Base-by-base conservation (phyloP, 2,888 invertebrate genomes). In the Nymphalis c-album region DNA sequence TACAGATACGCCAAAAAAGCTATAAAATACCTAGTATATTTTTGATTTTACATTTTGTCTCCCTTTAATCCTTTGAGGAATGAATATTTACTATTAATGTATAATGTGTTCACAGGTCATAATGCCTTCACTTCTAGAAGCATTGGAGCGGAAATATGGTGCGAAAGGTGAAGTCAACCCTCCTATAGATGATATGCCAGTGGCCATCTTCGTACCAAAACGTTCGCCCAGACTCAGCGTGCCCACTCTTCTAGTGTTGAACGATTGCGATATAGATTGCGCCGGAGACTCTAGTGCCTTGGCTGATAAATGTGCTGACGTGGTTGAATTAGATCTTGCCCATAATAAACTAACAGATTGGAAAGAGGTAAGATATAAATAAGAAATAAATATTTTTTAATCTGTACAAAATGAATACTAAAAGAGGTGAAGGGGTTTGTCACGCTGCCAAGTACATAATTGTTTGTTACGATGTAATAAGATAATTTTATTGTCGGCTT, bases 291-390 rank as follows among this genome's bases (percentile, higher is more conserved):
- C 96, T 63, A 94, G 95, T 71, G 95, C 94, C 71, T 93, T 98
- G 66, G 95, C 95, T 50, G 96, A 95, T 76, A 97, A 97, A 85
- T 98, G 97, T 84, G 95, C 96, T 63, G 95, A 96, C 77, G 98
- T 98, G n/a, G 96, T 97, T 77, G 98, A 98, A 86, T 93, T 98
- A 76, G 98, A 99, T 86, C 93, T 99, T 77, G 98, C 98, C 51
- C 97, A 98, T 84, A 99, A 99, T 87, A 96, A 96, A 84, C 94
- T 98, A 26, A 94, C 95, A 70, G 95, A 96, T 80, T 98, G 98
- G 98, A 94, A 94, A 76, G 98, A 98, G 94, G 97, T 96, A 89
- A 87, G 82, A 8, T n/a, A n/a, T 48, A 45, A 45, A 40, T 50
- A 48, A n/a, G n/a, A n/a, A 40, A 31, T 67, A 58, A 57, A 18